Evolutionary conservation across 1,140 invertebrate species (phyloP), one percentile per base, ranked within the genome.

Genomic region (Heliconius congener): DNA sequence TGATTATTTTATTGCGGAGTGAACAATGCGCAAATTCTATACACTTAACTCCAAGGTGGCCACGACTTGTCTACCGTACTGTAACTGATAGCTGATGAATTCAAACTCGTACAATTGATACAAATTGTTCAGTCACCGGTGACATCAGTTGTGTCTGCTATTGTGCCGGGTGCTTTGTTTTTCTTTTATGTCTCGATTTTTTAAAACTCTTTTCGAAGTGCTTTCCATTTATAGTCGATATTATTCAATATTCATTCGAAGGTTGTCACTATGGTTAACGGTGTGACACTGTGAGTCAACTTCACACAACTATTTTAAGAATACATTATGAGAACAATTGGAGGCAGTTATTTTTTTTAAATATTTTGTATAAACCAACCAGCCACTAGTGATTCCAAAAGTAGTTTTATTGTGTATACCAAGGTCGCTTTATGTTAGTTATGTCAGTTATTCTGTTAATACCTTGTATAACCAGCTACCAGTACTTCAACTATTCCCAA

Each of bases 81-180:
- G 55, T 23, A 57, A 19, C 13, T 46, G 42, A 30, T 13, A 66
- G 60, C 60, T 66, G 60, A 66, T 30, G 60, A 66, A 27, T 30
- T 66, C 60, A 30, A 66, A 30, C 23, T 27, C 60, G 60, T 70
- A 78, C 84, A 83, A 82, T 83, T 81, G 79, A 72, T 74, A 79
- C 73, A 80, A 82, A 85, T 84, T 81, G 82, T 78, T 77, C 46
- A 39, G 73, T n/a, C n/a, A 66, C 60, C 23, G 52, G 71, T 76
- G 74, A 73, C 79, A 80, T 83, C 73, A 79, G 79, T 77, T 71
- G 78, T 52, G 50, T 46, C 16, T 71, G 27, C 55, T 27, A 74
- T 66, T 70, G 55, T 23, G 60, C 39, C 27, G 60, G 23, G 11
- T n/a, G 78, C 60, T 75, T 37, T 74, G 27, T 74, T 34, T 71